Percentiles rank a stretch among this genome's conserved stretches.
These are phyloP conservation scores for Gallinago media DNA, from an alignment of 2,113 vertebrate species.

Conservation along the genomic window DNA sequence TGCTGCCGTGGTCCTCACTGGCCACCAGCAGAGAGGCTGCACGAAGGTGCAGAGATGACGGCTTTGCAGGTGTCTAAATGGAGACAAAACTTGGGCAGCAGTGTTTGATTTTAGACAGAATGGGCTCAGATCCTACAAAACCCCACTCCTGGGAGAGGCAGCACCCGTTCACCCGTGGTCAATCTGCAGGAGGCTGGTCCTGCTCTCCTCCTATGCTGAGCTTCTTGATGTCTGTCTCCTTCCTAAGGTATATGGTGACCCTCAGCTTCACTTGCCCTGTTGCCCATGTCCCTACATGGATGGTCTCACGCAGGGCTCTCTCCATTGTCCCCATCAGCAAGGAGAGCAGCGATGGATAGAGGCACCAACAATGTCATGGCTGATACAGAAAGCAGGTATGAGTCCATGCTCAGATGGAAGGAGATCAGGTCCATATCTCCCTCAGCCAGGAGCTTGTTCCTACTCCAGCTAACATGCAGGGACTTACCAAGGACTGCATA, in stretches of 20 bases:
- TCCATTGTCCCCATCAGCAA: not conserved
- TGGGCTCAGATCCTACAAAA: not conserved
- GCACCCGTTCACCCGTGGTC: accelerated
- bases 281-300: not conserved
- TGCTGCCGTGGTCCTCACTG: not conserved
- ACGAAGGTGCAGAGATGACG: not conserved
- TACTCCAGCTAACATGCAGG: not conserved
- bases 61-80: not conserved
- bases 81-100: not conserved
- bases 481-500: not conserved
- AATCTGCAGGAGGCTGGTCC: not conserved
- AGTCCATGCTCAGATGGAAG: not conserved
- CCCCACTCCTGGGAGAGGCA: not conserved
- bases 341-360: not conserved
- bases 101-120: not conserved
- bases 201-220: not conserved
- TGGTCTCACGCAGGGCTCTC: not conserved
- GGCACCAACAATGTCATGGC: not conserved
- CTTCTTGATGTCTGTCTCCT: not conserved
- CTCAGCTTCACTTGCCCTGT: not conserved
- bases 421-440: not conserved
- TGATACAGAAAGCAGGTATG: not conserved
- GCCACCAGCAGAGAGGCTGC: not conserved
- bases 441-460: not conserved
- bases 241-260: not conserved